Conservation (phyloP, 2,797 vertebrate species). For the Naso thynnoides region DNA sequence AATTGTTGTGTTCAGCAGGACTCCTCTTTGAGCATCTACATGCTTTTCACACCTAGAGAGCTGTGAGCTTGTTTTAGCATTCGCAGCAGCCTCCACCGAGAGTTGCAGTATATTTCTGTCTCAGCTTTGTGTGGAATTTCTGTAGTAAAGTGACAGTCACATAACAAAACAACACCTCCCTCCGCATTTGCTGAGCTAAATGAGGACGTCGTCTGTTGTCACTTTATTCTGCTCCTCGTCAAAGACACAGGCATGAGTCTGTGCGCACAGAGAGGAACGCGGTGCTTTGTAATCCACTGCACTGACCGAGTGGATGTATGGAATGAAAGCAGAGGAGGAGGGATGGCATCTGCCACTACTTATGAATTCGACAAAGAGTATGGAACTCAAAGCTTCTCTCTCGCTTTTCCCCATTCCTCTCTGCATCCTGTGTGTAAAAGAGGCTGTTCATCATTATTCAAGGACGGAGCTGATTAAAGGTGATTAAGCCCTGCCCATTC, state of each 20-base stretch:
- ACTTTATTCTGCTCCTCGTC: background rate
- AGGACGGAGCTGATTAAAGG: slow-evolving; percentile 84
- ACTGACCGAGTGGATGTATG: slow-evolving; percentile 31
- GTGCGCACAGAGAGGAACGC: slow-evolving; percentile 24
- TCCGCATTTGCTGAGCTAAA: slow-evolving; percentile 4
- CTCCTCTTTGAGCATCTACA: slow-evolving; percentile 17
- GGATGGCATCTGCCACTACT: slow-evolving; percentile 72
- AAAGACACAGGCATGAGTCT: slow-evolving; percentile 15
- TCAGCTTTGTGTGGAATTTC: slow-evolving; percentile 10
- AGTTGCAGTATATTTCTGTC: slow-evolving; percentile 14
- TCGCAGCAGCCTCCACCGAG: slow-evolving; percentile 12
- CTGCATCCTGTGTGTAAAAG: slow-evolving; percentile 69
- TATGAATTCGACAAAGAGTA: slow-evolving; percentile 69
- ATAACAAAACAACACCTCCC: slow-evolving; percentile 17
- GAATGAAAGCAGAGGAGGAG: slow-evolving; percentile 54
- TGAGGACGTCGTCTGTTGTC: slow-evolving; percentile 5
- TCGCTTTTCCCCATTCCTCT: slow-evolving; percentile 30
- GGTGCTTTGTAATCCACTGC: slow-evolving; percentile 31
- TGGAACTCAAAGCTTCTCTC: slow-evolving; percentile 54
- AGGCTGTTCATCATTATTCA: slow-evolving; percentile 83
- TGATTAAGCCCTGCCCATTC: slow-evolving; percentile 84
- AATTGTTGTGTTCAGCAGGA: slow-evolving; percentile 15
- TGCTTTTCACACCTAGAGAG: slow-evolving; percentile 51
- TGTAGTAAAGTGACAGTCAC: slow-evolving; percentile 5
- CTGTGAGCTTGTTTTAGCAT: slow-evolving; percentile 15